Evolutionary conservation across 2,113 vertebrate genomes (phyloP).

Genomic region (Peromyscus polionotus): DNA sequence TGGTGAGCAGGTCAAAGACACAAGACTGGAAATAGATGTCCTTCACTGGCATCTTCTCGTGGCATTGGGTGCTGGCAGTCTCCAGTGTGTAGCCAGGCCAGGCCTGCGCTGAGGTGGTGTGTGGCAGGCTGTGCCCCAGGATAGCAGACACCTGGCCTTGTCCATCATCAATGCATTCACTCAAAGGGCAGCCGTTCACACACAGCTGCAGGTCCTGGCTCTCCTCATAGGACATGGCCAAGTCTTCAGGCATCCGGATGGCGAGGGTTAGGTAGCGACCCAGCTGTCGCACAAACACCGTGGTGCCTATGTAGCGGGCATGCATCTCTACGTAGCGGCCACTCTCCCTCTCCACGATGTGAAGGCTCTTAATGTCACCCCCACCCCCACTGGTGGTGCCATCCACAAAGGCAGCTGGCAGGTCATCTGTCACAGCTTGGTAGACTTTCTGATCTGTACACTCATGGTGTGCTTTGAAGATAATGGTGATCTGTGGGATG

Average conservation of each 20-base stretch:
- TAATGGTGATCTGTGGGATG: slow-evolving; percentile 93
- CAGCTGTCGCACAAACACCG: slow-evolving; percentile 93
- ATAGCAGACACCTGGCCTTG: slow-evolving; percentile 79
- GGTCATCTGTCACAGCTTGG: slow-evolving; percentile 96
- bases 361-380: slow-evolving; percentile 90
- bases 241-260: slow-evolving; percentile 93
- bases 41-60: slow-evolving; percentile 93
- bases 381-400: slow-evolving; percentile 92
- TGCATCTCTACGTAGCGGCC: slow-evolving; percentile 94
- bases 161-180: slow-evolving; percentile 93
- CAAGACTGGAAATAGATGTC: slow-evolving; percentile 99
- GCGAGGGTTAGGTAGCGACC: slow-evolving; percentile 96
- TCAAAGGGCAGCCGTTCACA: slow-evolving; percentile 94
- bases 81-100: slow-evolving; percentile 88
- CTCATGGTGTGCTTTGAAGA: slow-evolving; percentile 96
- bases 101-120: slow-evolving; percentile 70
- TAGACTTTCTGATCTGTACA: slow-evolving; percentile 98
- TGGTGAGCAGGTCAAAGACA: slow-evolving; percentile 97
- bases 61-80: slow-evolving; percentile 91
- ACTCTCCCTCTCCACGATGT: slow-evolving; percentile 91
- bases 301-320: slow-evolving; percentile 95
- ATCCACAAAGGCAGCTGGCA: slow-evolving; percentile 97
- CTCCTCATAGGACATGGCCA: slow-evolving; percentile 93
- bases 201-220: slow-evolving; percentile 98
- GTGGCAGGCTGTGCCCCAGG: slow-evolving; percentile 79